These are phyloP conservation scores for Pristionchus maxplancki DNA, from an alignment of 2,888 invertebrate species.

Conservation along the genomic window DNA sequence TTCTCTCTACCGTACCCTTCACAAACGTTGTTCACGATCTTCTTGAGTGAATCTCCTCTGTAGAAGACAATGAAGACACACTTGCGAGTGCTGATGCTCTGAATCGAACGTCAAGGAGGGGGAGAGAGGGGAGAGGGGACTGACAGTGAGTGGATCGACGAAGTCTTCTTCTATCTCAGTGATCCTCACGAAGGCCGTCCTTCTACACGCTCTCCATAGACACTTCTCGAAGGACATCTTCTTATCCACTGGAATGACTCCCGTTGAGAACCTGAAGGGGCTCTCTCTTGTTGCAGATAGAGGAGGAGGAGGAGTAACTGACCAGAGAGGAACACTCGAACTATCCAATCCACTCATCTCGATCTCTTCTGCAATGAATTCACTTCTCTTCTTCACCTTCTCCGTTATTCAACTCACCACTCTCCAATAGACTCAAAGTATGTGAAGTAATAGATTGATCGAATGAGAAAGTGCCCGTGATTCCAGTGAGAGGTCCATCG, in stretches of 20 bases:
- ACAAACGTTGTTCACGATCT: slow-evolving; percentile 97
- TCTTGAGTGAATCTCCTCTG: slow-evolving; percentile 96
- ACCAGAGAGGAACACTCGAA: slow-evolving; percentile 9
- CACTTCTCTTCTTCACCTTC: background rate
- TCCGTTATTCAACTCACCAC: background rate
- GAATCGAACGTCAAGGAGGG: background rate
- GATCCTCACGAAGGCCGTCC: slow-evolving; percentile 95
- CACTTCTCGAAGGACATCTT: slow-evolving; percentile 95
- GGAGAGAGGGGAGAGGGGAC: slow-evolving; percentile 70
- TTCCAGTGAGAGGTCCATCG: slow-evolving; percentile 29
- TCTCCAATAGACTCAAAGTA: slow-evolving; percentile 17
- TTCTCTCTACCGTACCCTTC: slow-evolving; percentile 84
- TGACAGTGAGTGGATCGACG: slow-evolving; percentile 93
- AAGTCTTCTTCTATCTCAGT: slow-evolving; percentile 92
- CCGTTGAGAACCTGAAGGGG: slow-evolving; percentile 90
- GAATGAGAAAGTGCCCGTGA: slow-evolving; percentile 46
- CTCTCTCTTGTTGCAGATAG: too few relatives aligned
- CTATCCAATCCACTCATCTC: slow-evolving; percentile 17
- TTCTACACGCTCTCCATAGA: slow-evolving; percentile 96
- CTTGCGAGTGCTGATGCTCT: slow-evolving; percentile 96
- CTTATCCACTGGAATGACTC: slow-evolving; percentile 93
- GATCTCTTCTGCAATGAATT: slow-evolving; percentile 11
- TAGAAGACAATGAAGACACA: slow-evolving; percentile 87
- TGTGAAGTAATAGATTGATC: slow-evolving; percentile 22
- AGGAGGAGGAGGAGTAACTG: too few relatives aligned